These are phyloP conservation scores for Nerophis ophidion DNA, from an alignment of 2,113 vertebrate species.

Conservation along the genomic window DNA sequence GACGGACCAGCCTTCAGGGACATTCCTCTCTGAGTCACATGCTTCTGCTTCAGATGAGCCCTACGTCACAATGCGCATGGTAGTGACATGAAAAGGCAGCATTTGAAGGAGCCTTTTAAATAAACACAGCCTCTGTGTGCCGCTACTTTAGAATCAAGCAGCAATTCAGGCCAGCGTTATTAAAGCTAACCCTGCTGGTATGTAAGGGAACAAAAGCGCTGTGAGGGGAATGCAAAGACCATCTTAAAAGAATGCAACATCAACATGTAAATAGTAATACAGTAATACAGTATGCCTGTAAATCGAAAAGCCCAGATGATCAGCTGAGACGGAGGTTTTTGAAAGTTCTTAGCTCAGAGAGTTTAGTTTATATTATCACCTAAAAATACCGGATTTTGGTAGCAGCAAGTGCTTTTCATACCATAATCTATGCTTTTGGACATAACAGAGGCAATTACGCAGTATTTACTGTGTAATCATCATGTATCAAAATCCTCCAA, in stretches of 20 bases:
- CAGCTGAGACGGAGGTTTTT: background rate
- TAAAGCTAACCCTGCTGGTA: background rate
- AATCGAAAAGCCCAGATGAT: background rate
- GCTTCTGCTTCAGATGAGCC: too few species aligned
- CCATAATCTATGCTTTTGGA: too few species aligned
- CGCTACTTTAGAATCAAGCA: background rate
- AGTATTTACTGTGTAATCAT: background rate
- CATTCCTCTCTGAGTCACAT: too few species aligned
- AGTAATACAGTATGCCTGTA: too few species aligned
- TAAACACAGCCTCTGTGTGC: too few species aligned
- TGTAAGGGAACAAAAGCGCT: background rate
- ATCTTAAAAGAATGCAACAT: background rate
- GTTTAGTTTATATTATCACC: background rate
- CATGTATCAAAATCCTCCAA: background rate
- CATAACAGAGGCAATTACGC: too few species aligned
- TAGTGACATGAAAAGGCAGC: too few species aligned
- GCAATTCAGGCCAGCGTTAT: background rate
- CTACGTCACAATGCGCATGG: too few species aligned
- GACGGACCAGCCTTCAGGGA: too few species aligned
- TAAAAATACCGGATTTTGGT: too few species aligned
- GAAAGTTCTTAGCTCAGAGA: background rate
- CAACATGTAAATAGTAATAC: constrained; percentile 7
- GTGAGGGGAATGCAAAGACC: constrained; percentile 4
- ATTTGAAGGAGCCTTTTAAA: too few species aligned
- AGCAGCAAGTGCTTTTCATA: too few species aligned